These are phyloP conservation scores for Rhagoletis pomonella DNA, from an alignment of 1,140 invertebrate genomes.

Conservation along the genomic window DNA sequence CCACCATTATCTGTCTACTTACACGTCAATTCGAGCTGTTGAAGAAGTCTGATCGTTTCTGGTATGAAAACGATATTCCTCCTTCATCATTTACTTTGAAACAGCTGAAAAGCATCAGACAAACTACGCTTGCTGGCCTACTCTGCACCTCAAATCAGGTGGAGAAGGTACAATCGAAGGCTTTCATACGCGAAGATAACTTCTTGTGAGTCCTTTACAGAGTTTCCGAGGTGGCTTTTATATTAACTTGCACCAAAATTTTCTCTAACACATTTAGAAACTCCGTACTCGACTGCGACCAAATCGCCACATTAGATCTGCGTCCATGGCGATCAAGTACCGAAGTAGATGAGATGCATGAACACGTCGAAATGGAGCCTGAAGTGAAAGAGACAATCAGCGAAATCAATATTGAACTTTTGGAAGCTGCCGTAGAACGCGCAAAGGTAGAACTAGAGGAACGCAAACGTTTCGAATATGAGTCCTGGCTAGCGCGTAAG, in stretches of 20 bases:
- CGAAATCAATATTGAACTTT: conserved; percentile 75
- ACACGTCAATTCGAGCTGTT: conserved; percentile 86
- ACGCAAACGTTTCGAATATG: conserved; percentile 84
- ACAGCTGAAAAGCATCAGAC: conserved; percentile 81
- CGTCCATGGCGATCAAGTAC: conserved; percentile 61
- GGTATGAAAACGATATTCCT: conserved; percentile 96
- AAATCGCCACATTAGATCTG: conserved; percentile 80
- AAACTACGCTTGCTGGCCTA: conserved; percentile 76
- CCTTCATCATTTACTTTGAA: conserved; percentile 87
- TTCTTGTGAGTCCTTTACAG: conserved; percentile 81
- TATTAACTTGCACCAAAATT: neutral
- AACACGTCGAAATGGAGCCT: conserved; percentile 67
- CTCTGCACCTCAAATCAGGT: conserved; percentile 73
- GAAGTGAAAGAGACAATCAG: conserved; percentile 68
- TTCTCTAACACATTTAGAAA: conserved; percentile 77
- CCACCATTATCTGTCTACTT: conserved; percentile 90
- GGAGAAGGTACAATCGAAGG: conserved; percentile 84
- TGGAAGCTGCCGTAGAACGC: conserved; percentile 81
- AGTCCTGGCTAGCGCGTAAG: conserved; percentile 79
- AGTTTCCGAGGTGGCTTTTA: neutral
- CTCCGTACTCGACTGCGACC: conserved; percentile 84
- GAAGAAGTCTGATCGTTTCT: conserved; percentile 91
- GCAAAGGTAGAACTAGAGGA: conserved; percentile 83
- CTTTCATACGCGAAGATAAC: conserved; percentile 90
- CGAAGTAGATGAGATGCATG: conserved; percentile 64